Conservation (phyloP, 2,888 invertebrate genomes). For the Geotrupes spiniger region DNA sequence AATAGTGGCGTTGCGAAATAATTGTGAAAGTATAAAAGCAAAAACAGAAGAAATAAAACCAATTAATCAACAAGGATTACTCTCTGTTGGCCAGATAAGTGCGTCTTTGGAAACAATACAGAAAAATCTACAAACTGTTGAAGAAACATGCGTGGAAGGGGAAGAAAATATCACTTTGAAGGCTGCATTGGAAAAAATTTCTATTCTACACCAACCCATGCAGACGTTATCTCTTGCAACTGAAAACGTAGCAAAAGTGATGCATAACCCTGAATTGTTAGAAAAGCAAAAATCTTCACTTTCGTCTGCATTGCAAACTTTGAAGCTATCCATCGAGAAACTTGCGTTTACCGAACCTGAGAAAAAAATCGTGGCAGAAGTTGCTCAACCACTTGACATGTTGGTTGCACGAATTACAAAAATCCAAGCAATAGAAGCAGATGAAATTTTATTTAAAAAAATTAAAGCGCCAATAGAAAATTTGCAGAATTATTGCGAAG, state of each 20-base stretch:
- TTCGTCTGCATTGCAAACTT: not conserved
- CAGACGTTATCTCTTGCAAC: not conserved
- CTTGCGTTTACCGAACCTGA: conserved; percentile 10
- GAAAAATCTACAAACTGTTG: not conserved
- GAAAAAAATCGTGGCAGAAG: not conserved
- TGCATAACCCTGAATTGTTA: not conserved
- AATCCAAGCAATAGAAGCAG: too few relatives aligned
- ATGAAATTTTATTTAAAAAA: not conserved
- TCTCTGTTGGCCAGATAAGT: not conserved
- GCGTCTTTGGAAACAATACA: not conserved
- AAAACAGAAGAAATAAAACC: not conserved
- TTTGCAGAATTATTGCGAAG: not conserved
- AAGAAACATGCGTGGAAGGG: not conserved
- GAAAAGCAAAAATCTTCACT: not conserved
- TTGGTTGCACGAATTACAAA: too few relatives aligned
- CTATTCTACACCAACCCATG: not conserved
- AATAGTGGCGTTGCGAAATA: not conserved
- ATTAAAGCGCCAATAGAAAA: not conserved
- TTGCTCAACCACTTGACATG: too few relatives aligned
- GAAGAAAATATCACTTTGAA: not conserved
- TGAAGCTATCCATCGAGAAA: conserved; percentile 16
- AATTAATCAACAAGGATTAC: not conserved
- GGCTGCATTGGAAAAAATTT: not conserved
- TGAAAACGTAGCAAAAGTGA: not conserved
- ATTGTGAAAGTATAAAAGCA: not conserved